phyloP scores from a whole-genome alignment of 2,888 invertebrate species.

The Hirudinaria manillensis region DNA sequence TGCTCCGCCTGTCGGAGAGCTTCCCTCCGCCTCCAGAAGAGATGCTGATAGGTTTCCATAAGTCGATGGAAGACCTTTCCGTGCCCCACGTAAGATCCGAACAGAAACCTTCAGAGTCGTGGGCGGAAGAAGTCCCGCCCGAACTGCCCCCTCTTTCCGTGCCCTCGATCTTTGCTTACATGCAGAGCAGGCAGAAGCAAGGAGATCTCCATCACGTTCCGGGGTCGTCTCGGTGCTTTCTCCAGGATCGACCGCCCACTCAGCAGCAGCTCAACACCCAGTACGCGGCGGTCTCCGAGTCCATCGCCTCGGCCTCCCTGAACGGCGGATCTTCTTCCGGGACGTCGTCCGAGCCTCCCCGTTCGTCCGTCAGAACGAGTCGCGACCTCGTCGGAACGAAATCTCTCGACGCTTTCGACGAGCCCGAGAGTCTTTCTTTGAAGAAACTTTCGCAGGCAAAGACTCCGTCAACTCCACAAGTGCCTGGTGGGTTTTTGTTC shows the following conservation, averaged over 20 bases:
- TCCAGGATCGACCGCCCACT: not conserved
- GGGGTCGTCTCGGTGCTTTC: not conserved
- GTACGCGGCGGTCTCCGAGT: not conserved
- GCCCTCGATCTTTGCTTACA: slow-evolving; percentile 10
- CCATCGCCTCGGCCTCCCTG: slow-evolving; percentile 1
- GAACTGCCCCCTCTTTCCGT: not conserved
- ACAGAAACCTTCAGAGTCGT: not conserved
- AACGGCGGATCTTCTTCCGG: not conserved
- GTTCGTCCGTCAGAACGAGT: not conserved
- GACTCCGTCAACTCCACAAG: not conserved
- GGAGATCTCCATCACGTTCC: not conserved
- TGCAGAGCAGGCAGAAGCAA: slow-evolving; percentile 23
- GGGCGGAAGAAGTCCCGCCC: not conserved
- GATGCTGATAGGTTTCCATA: not conserved
- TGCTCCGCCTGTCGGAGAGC: not conserved
- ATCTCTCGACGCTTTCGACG: slow-evolving; percentile 5
- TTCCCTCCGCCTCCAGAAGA: slow-evolving; percentile 15
- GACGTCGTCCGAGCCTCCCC: not conserved
- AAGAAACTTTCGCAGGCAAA: not conserved
- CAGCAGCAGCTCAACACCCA: not conserved
- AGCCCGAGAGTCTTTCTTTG: not conserved
- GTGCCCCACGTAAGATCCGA: not conserved
- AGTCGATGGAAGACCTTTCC: too few relatives aligned
- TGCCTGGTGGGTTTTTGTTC: not conserved
- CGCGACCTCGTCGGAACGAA: not conserved